Evolutionary conservation across 2,113 vertebrate species (phyloP).

Genomic region (Pteronura brasiliensis): DNA sequence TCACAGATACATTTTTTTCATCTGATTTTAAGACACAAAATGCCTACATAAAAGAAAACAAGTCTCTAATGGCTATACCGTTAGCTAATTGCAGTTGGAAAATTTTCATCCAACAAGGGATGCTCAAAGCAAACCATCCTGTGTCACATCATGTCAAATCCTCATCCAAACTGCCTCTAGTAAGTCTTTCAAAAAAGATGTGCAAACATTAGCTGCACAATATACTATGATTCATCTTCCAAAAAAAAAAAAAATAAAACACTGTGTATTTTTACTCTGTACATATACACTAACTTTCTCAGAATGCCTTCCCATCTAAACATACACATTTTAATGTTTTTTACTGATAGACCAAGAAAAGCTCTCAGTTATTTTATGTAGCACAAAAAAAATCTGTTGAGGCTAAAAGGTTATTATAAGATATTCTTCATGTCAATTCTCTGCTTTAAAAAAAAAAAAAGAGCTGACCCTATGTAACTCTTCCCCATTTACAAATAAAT

Average conservation of each 20-base stretch:
- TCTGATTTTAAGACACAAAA: neutral
- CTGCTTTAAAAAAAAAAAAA: neutral
- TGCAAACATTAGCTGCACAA: neutral
- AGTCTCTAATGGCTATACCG: conserved; percentile 2
- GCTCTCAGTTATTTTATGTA: neutral
- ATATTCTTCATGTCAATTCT: conserved; percentile 11
- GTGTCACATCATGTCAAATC: neutral
- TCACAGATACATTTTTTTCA: neutral
- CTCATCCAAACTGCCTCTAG: neutral
- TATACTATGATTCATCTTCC: neutral
- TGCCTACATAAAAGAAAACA: neutral
- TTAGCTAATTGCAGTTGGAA: neutral
- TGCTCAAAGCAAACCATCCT: neutral
- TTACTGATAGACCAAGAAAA: conserved; percentile 9
- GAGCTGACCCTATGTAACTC: neutral
- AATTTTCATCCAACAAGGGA: neutral
- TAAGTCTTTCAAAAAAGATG: conserved; percentile 30
- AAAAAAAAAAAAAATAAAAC: neutral
- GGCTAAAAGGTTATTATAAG: neutral
- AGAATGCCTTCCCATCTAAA: conserved; percentile 32
- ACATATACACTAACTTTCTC: neutral
- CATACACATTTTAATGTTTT: neutral
- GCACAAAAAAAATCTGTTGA: conserved; percentile 4
- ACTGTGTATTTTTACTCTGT: neutral
- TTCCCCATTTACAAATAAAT: neutral